phyloP scores from a whole-genome alignment of 2,888 invertebrate genomes.

The Periphyllus acericola region DNA sequence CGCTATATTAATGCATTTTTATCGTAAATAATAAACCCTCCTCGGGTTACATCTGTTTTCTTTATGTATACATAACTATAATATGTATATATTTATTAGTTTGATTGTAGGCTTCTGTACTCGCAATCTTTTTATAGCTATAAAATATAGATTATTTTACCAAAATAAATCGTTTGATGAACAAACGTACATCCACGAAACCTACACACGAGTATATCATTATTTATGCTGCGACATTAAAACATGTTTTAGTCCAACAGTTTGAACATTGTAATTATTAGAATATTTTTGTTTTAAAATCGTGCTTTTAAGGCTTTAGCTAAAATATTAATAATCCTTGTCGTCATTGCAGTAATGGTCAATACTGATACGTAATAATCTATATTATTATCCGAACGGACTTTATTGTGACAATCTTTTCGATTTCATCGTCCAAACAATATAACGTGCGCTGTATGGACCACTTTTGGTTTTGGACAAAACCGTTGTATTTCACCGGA shows the following conservation, averaged over 20 bases:
- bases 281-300: not conserved
- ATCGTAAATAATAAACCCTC: not conserved
- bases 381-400: no score
- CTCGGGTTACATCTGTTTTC: not conserved
- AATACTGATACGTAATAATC: not conserved
- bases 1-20: not conserved
- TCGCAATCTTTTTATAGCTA: not conserved
- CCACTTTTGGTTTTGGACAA: not conserved
- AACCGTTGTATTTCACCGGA: conserved; percentile 7
- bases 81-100: not conserved
- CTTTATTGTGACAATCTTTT: not conserved
- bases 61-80: not conserved
- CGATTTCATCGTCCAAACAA: not conserved
- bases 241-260: no score
- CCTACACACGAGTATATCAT: no score
- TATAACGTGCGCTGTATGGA: not conserved
- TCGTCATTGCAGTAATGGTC: not conserved
- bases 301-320: not conserved
- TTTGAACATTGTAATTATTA: not conserved
- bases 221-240: no score
- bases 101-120: no score
- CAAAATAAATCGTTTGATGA: not conserved
- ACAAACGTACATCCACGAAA: not conserved
- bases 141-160: not conserved
- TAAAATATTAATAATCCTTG: not conserved